Evolutionary conservation across 2,113 vertebrate species (phyloP), one percentile per base, ranked within the genome.

Genomic region (Plecturocebus donacophilus): DNA sequence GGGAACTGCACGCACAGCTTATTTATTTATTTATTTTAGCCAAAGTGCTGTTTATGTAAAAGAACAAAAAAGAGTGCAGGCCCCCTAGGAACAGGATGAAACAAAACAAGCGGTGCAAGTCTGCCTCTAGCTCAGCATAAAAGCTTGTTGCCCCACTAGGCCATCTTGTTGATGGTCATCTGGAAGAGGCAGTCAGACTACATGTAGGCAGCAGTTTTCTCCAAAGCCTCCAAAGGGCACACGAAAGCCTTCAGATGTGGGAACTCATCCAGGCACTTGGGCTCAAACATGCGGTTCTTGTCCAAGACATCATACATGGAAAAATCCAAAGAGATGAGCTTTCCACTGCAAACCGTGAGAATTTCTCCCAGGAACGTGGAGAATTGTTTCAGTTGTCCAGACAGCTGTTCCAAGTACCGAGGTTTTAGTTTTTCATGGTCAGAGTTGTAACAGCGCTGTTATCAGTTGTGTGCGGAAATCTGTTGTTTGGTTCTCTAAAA

Each of bases 251-350:
- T 99, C 80, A 99, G 98, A 95, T 99, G 99, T 97, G 99, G 99
- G 97, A 99, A 99, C 21, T 99, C 98, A 90, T 99, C 99, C 98
- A 99, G 97, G 94, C 99, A 99, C 76, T 97, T 99, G 73, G 99
- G 97, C n/a, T 99, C 98, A 61, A 99, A 99, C 98, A 99, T 99
- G 42, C 98, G 97, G 98, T 99, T 99, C 95, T 99, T 99, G 8
- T 99, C 99, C 85, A 99, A 98, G 68, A 99, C 98, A 38, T 99
- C 99, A 1, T 99, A 99, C 98, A 99, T 98, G 17, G 99, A 35
- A 92, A 99, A 99, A 98, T 99, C 99, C 87, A 99, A 99, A 91
- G 99, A 99, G 4, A 99, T 99, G 96, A 99, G 99, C 99, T 99
- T 27, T 99, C 98, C 88, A 99, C 99, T 64, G 98, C 98, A 96